A percentile compares a stretch with the other conserved stretches of the same genome.
These are phyloP conservation scores for Neotoxoptera formosana DNA, from an alignment of 1,140 invertebrate species.

Conservation along the genomic window DNA sequence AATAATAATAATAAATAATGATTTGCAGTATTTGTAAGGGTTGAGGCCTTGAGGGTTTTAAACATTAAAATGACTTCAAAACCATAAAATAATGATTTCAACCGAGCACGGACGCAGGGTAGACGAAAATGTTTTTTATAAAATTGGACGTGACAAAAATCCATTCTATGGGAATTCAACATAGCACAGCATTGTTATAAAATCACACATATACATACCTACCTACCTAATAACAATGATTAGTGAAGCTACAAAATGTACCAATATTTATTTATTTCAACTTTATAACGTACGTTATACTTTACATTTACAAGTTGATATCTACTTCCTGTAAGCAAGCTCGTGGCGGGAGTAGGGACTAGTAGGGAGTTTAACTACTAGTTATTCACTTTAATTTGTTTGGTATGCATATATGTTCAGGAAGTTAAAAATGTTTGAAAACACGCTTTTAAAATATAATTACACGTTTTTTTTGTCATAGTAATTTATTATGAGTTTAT, in stretches of 20 bases:
- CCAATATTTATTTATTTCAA: background rate
- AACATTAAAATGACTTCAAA: background rate
- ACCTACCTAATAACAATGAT: background rate
- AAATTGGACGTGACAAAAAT: too few species aligned
- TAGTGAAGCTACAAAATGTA: background rate
- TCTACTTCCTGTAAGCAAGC: background rate
- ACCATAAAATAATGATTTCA: background rate
- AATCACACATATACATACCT: too few species aligned
- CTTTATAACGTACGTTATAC: background rate
- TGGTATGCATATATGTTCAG: background rate
- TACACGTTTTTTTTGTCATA: background rate
- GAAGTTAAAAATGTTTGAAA: background rate
- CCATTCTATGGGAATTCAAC: too few species aligned
- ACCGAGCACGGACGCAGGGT: background rate
- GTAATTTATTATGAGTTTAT: background rate
- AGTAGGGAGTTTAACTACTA: background rate
- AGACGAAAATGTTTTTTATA: background rate
- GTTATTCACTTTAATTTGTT: background rate
- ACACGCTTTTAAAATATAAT: background rate
- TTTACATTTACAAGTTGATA: background rate
- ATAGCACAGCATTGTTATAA: too few species aligned
- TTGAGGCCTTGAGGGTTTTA: background rate
- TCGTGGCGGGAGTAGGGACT: too few species aligned
- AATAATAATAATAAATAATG: slow-evolving; percentile 18
- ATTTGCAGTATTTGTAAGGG: background rate